Evolutionary conservation across 2,113 vertebrate species (phyloP), one percentile per base, ranked within the genome.

Genomic region (Pavo muticus): DNA sequence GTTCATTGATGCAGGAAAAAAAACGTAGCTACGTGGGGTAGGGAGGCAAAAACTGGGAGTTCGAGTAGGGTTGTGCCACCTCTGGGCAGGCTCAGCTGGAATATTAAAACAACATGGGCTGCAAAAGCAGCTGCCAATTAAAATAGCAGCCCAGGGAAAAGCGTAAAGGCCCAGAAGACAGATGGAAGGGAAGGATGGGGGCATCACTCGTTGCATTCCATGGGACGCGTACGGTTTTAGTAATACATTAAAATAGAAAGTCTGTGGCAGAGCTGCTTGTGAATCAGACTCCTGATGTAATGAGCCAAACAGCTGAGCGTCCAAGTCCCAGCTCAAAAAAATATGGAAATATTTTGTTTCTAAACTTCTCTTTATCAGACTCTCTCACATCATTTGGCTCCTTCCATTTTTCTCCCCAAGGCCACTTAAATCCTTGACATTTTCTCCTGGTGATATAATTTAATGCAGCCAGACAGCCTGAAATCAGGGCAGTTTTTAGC

Each of bases 381-480:
- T 78, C 59, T 96, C 94, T 92, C 91, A 96, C 93, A 89, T 91
- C 79, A 30, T 96, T 95, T 95, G 92, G 70, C 93, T 94, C 89
- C 89, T 68, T 78, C n/a, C 0, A 89, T 96, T 93, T 92, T 92
- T 54, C 87, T 92, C 95, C 92, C 95, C 90, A 94, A 95, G 93
- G 94, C 95, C 91, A 64, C 92, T 97, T 95, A 96, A 96, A 92
- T 95, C 92, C 95, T 90, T 96, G 94, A 94, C 95, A 96, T 97
- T 97, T 96, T 96, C 91, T 96, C 69, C 94, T 67, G 89, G 72
- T 95, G 95, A 95, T 96, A 92, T 91, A 94, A 96, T 92, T 94
- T 87, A 95, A 93, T 81, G 96, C 70, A 69, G 85, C 86, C 95
- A 95, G 96, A 94, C 96, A 97, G 96, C 84, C 94, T 93, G 94